Conservation (phyloP, 2,888 invertebrate species). For the Pristionchus fissidentatus region DNA sequence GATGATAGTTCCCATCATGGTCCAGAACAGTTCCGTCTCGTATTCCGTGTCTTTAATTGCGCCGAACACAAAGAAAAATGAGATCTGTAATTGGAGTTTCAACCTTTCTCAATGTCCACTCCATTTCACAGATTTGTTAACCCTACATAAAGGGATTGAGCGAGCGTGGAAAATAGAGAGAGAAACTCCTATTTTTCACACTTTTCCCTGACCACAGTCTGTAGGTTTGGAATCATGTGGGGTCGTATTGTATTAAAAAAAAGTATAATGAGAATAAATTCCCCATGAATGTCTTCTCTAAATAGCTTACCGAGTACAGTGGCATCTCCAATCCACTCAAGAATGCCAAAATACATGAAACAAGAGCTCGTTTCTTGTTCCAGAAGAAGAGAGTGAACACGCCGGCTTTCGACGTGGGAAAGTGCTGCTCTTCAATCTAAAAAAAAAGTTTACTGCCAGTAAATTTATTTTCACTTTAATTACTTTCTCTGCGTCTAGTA, state of each 20-base stretch:
- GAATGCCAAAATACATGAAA: not conserved
- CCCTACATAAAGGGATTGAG: too few species aligned
- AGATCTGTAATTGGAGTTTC: not conserved
- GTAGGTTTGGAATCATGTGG: too few species aligned
- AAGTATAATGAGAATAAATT: not conserved
- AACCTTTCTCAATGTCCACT: too few species aligned
- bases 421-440: not conserved
- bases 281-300: not conserved
- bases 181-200: too few species aligned
- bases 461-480: too few species aligned
- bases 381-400: not conserved
- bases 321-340: constrained; percentile 26
- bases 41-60: not conserved
- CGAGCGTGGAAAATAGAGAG: too few species aligned
- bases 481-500: too few species aligned
- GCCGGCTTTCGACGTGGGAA: not conserved
- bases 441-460: too few species aligned
- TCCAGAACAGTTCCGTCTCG: constrained; percentile 26
- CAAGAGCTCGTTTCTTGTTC: constrained; percentile 9
- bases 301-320: not conserved
- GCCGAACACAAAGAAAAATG: not conserved
- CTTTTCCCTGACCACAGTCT: too few species aligned
- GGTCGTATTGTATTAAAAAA: too few species aligned
- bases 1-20: constrained; percentile 9
- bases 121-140: too few species aligned